phyloP scores from a whole-genome alignment of 2,888 invertebrate genomes.

The Eupithecia exiguata region DNA sequence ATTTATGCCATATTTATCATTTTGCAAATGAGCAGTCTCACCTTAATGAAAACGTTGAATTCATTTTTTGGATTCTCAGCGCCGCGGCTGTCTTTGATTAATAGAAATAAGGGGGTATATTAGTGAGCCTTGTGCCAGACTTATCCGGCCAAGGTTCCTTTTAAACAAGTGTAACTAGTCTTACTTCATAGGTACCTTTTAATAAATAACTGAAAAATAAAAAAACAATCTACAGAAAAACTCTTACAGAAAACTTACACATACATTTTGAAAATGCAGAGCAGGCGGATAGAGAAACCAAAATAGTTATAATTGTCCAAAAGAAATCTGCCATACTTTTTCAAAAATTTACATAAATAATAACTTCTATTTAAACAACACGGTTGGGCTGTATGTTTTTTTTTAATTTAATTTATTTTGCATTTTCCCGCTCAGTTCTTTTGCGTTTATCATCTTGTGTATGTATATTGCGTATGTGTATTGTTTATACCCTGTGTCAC shows the following conservation, averaged over 20 bases:
- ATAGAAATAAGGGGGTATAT: constrained; percentile 24
- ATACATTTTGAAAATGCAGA: no score
- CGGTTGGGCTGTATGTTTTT: no score
- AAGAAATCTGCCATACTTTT: no score
- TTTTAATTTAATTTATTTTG: no score
- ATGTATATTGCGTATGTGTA: no score
- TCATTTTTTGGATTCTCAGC: constrained; percentile 56
- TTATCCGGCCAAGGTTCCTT: neutral
- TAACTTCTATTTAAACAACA: no score
- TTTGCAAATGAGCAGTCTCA: constrained; percentile 83
- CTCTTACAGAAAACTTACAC: neutral
- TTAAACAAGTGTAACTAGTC: neutral
- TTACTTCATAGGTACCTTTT: neutral
- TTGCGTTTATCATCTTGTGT: no score
- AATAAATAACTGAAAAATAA: neutral
- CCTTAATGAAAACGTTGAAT: constrained; percentile 81
- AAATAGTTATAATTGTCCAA: no score
- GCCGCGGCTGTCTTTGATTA: constrained; percentile 28
- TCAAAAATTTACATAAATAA: no score
- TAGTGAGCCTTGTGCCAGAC: constrained; percentile 19
- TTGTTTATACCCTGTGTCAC: no score
- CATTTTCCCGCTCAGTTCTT: no score
- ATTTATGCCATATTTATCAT: constrained; percentile 85
- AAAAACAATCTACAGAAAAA: neutral
- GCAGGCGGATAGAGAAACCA: no score